Evolutionary conservation across 2,113 vertebrate species (phyloP), one percentile per base, ranked within the genome.

Genomic region (Porphyrio hochstetteri): DNA sequence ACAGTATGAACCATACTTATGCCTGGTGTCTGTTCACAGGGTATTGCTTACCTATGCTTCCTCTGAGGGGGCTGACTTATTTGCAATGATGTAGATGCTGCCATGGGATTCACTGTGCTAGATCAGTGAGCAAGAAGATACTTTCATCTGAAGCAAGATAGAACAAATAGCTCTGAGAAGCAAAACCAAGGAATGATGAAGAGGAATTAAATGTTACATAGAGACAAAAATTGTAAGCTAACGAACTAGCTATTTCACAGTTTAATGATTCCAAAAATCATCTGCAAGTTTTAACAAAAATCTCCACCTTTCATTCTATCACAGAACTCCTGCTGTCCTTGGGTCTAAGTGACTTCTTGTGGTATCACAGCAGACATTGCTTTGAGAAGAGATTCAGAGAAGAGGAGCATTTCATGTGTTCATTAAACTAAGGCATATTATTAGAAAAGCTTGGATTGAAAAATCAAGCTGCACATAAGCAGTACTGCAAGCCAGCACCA

Each of bases 271-370:
- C 82, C 71, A 78, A 90, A 46, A 95, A 59, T 60, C 3, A 84
- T 83, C 76, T n/a, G 42, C 92, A 96, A 92, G 64, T 35, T 84
- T 83, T 67, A 64, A 93, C 46, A 78, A 88, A 46, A 92, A 68
- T 44, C 36, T 76, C 28, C 46, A 56, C 29, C 38, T 74, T 80
- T 83, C 33, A 59, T 77, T 94, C 65, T 28, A 24, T 10, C 60
- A 57, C 60, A 83, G 59, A 95, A 88, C 6, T 16, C 75, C 71
- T 78, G 52, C 36, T 83, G 76, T 74, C 46, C 40, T 19, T 67
- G 33, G 16, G 38, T 52, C 10, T 10, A 46, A 76, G n/a, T 33
- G 35, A 78, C 60, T 82, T 63, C 59, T 53, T 28, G 42, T 16
- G 42, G 20, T 25, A 70, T 33, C 3, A 3, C 13, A 80, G 56